phyloP scores from a whole-genome alignment of 2,113 vertebrate genomes.

The Vulpes ferrilata region DNA sequence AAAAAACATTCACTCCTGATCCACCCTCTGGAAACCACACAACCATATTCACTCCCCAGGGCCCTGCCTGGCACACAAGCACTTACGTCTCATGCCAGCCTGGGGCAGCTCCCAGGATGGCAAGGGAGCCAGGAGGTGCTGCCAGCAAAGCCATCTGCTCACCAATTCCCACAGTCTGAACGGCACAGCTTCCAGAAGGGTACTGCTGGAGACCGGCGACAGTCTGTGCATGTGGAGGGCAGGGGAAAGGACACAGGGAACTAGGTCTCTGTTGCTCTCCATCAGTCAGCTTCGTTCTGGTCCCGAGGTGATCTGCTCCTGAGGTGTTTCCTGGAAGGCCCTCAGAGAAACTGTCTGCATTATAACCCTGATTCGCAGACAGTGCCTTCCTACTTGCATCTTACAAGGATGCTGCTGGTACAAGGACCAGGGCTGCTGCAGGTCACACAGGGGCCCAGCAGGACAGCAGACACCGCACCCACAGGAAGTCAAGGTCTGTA shows the following conservation, averaged over 20 bases:
- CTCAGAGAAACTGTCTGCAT: neutral
- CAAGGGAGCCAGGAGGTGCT: neutral
- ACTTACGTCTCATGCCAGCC: neutral
- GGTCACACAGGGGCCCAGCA: neutral
- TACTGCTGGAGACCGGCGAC: neutral
- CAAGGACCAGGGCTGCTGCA: neutral
- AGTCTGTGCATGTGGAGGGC: neutral
- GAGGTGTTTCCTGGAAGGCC: neutral
- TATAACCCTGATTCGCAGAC: rapidly evolving
- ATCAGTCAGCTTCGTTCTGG: rapidly evolving
- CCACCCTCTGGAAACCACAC: neutral
- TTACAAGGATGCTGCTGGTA: rapidly evolving
- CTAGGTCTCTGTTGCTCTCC: rapidly evolving
- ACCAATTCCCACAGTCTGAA: conserved; percentile 61
- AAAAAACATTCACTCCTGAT: neutral
- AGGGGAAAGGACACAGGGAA: neutral
- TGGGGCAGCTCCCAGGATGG: neutral
- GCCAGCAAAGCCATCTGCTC: conserved; percentile 67
- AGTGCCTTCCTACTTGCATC: rapidly evolving
- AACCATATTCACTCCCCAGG: neutral
- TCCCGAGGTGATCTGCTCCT: rapidly evolving
- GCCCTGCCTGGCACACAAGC: conserved; percentile 43
- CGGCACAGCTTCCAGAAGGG: neutral
- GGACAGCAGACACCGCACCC: rapidly evolving
- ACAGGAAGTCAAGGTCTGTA: rapidly evolving